These are phyloP conservation scores for Peromyscus maniculatus DNA, from an alignment of 2,113 vertebrate genomes.

Conservation along the genomic window DNA sequence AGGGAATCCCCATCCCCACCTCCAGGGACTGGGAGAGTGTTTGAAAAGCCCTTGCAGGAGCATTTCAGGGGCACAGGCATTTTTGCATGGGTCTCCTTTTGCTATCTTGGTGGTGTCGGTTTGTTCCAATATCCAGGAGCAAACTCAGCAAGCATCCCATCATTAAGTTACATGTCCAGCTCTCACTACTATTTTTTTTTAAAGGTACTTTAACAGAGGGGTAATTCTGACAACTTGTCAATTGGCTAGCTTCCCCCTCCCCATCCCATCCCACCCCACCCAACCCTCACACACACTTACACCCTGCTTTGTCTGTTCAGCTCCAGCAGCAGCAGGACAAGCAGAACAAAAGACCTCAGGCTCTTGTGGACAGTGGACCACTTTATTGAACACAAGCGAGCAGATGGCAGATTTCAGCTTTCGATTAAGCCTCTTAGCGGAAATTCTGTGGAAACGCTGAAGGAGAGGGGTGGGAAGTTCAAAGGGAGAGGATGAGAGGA, in stretches of 20 bases:
- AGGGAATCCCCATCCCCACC: neutral
- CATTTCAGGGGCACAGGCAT: neutral
- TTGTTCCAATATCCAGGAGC: neutral
- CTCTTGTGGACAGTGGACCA: slow-evolving; percentile 51
- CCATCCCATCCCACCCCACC: neutral
- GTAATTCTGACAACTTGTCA: neutral
- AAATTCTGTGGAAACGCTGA: slow-evolving; percentile 23
- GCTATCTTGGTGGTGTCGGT: no score
- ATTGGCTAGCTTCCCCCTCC: neutral
- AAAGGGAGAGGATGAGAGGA: slow-evolving; percentile 46
- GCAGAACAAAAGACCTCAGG: slow-evolving; percentile 72
- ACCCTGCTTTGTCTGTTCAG: neutral
- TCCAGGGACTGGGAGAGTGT: neutral
- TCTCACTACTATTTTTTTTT: neutral
- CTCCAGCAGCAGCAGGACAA: neutral
- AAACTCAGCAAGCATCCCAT: neutral
- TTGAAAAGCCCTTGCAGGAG: rapidly evolving
- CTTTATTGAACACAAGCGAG: slow-evolving; percentile 66
- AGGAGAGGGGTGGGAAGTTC: slow-evolving; percentile 57
- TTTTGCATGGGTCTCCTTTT: neutral
- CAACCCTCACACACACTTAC: neutral
- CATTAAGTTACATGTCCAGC: neutral
- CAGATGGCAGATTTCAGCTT: slow-evolving; percentile 64
- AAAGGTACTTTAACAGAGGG: neutral
- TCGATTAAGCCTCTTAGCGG: neutral